Percentiles rank a stretch among this genome's conserved stretches.
phyloP scores from a whole-genome alignment of 2,113 vertebrate species.

The Otus sunia region DNA sequence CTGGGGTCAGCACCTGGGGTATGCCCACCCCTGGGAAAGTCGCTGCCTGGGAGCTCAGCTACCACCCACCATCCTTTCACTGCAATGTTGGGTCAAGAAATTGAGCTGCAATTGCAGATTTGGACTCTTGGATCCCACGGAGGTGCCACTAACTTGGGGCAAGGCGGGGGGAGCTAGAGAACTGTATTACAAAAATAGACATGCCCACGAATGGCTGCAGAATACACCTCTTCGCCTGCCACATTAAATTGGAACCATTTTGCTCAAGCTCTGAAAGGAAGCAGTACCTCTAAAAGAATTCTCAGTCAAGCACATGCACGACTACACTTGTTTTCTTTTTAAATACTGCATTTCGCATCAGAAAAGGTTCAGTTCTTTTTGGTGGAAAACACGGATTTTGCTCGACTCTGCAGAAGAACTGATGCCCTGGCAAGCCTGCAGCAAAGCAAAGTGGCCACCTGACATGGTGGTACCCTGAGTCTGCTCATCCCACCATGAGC shows the following conservation, averaged over 20 bases:
- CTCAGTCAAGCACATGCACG: neutral
- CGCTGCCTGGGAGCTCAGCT: neutral
- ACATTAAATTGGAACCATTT: neutral
- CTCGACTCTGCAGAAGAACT: neutral
- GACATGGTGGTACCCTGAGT: neutral
- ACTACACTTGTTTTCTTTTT: neutral
- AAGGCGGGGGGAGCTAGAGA: neutral
- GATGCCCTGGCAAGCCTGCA: neutral
- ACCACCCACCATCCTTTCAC: too few relatives aligned
- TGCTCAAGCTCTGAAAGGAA: neutral
- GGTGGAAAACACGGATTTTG: neutral
- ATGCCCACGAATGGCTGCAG: neutral
- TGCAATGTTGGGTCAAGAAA: neutral
- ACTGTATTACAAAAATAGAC: neutral
- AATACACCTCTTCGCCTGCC: neutral
- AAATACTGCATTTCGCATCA: neutral
- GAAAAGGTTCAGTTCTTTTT: neutral
- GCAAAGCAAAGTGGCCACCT: neutral
- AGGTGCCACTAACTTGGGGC: neutral
- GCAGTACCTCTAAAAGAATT: neutral
- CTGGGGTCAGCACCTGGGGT: neutral
- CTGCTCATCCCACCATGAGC: neutral
- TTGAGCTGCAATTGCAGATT: neutral
- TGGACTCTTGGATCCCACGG: neutral
- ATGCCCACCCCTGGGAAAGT: accelerated